A percentile compares a stretch with the other conserved stretches of the same genome.
Conservation (phyloP, 2,113 vertebrate genomes). For the Aepyceros melampus region DNA sequence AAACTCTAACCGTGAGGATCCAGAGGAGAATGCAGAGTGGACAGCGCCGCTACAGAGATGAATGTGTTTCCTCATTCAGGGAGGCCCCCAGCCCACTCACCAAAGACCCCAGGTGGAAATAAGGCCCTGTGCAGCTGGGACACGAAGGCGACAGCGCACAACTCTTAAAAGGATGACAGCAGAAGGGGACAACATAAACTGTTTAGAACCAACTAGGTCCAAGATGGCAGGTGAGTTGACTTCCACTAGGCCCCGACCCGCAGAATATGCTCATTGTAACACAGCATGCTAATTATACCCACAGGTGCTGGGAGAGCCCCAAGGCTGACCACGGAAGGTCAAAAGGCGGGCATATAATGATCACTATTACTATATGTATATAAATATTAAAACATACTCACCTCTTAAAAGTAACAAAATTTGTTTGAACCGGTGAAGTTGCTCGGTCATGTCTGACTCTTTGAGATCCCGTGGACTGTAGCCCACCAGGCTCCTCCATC, state of each 20-base stretch:
- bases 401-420: neutral
- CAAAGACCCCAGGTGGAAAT: neutral
- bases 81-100: neutral
- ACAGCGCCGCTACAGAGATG: fast-evolving
- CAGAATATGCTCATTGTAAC: neutral
- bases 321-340: fast-evolving
- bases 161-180: neutral
- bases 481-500: neutral
- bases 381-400: neutral
- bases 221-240: neutral
- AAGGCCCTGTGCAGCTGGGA: neutral
- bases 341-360: neutral
- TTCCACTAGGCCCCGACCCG: neutral
- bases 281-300: neutral
- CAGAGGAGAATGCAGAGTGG: neutral
- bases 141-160: neutral
- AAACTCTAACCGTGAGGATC: neutral
- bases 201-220: neutral
- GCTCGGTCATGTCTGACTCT: neutral
- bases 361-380: neutral
- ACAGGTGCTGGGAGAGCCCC: neutral
- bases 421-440: neutral
- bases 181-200: neutral
- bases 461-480: neutral
- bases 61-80: fast-evolving